These are phyloP conservation scores for Acrobasis consociella DNA, from an alignment of 2,888 invertebrate genomes.

Conservation along the genomic window DNA sequence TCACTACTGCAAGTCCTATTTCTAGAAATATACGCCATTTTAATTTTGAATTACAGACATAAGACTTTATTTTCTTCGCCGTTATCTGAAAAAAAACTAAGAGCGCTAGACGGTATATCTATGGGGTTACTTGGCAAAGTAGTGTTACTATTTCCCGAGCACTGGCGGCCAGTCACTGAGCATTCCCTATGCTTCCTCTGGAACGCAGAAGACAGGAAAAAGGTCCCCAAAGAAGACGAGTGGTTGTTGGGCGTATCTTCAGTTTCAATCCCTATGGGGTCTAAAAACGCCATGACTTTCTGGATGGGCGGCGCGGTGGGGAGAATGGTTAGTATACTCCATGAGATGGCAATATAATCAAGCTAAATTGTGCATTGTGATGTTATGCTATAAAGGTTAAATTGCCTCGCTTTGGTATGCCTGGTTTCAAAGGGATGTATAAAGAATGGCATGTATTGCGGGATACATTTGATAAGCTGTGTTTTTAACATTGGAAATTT, in stretches of 20 bases:
- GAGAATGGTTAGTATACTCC: conserved; percentile 45
- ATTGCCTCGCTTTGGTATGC: too few relatives aligned
- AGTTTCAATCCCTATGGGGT: conserved; percentile 38
- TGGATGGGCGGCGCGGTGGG: conserved; percentile 49
- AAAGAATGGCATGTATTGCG: neutral
- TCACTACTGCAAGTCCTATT: too few relatives aligned
- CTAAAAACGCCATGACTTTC: conserved; percentile 38
- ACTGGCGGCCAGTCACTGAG: conserved; percentile 83
- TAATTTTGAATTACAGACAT: conserved; percentile 13
- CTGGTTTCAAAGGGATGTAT: neutral
- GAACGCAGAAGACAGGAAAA: conserved; percentile 44
- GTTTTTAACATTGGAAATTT: too few relatives aligned
- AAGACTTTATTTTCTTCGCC: conserved; percentile 76
- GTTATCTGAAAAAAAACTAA: conserved; percentile 77
- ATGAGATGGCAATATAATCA: neutral
- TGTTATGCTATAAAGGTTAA: too few relatives aligned
- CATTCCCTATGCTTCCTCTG: conserved; percentile 61
- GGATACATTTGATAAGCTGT: too few relatives aligned
- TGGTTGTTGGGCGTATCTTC: conserved; percentile 47
- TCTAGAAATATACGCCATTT: neutral
- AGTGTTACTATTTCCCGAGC: conserved; percentile 82
- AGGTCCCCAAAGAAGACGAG: conserved; percentile 30
- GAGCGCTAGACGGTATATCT: conserved; percentile 80
- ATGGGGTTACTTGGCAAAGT: conserved; percentile 88
- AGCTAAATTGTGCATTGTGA: too few relatives aligned